These are phyloP conservation scores for Zaprionus nigranus DNA, from an alignment of 1,140 invertebrate species.

Conservation along the genomic window DNA sequence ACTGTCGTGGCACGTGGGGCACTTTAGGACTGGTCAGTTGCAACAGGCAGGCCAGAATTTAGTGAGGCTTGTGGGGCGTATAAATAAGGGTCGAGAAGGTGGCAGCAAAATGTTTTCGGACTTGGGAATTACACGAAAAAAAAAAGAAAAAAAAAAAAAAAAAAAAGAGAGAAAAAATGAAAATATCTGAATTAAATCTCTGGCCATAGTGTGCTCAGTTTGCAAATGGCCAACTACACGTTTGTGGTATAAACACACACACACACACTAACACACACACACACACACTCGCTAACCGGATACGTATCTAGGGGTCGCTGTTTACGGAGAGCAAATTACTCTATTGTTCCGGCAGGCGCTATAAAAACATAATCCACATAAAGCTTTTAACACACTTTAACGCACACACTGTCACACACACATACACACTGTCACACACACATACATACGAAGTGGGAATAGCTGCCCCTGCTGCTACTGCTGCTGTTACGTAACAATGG, in stretches of 20 bases:
- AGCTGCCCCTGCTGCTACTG: slow-evolving; percentile 25
- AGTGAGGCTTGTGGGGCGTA: background rate
- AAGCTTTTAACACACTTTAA: slow-evolving; percentile 52
- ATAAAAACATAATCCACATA: slow-evolving; percentile 64
- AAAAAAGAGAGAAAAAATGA: slow-evolving; percentile 9
- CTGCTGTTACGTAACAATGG: slow-evolving; percentile 40
- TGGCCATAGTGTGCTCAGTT: slow-evolving; percentile 1
- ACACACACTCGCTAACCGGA: slow-evolving; percentile 2
- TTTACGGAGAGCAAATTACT: slow-evolving; percentile 34
- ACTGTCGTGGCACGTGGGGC: background rate
- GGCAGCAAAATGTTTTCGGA: slow-evolving; percentile 23
- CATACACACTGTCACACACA: background rate
- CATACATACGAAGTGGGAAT: slow-evolving; percentile 3
- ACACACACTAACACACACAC: background rate
- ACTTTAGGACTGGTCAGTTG: slow-evolving; percentile 7
- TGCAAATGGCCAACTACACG: slow-evolving; percentile 19
- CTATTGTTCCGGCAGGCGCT: slow-evolving; percentile 44
- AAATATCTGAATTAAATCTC: slow-evolving; percentile 37
- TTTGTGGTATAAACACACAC: background rate
- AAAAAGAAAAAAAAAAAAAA: slow-evolving; percentile 8
- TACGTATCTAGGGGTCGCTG: slow-evolving; percentile 20
- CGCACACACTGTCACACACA: slow-evolving; percentile 1
- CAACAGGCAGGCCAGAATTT: background rate
- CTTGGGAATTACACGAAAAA: slow-evolving; percentile 14
- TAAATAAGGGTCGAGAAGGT: slow-evolving; percentile 18